Evolutionary conservation across 1,140 invertebrate genomes (phyloP).

Genomic region (Bombus turneri): DNA sequence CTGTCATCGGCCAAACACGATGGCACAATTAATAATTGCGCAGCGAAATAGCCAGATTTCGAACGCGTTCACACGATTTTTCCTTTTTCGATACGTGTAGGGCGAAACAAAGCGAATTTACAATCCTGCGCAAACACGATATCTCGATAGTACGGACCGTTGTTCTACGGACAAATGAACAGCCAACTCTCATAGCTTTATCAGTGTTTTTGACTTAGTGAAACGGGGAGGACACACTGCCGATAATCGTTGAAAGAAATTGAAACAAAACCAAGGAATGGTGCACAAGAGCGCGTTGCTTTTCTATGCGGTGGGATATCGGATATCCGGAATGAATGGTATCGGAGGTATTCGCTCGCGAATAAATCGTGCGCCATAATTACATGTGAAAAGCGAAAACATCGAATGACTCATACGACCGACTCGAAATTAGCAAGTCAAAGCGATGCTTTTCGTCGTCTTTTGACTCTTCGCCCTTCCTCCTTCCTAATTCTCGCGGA

Average conservation of each 20-base stretch:
- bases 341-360: not conserved
- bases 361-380: conserved; percentile 23
- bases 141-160: not conserved
- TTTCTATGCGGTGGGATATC: not conserved
- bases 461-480: conserved; percentile 7
- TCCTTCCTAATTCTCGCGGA: conserved; percentile 60
- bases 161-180: not conserved
- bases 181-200: not conserved
- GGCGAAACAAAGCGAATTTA: not conserved
- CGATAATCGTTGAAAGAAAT: not conserved
- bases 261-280: not conserved
- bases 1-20: conserved; percentile 10
- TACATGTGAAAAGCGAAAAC: conserved; percentile 22
- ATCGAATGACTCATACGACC: conserved; percentile 11
- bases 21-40: conserved; percentile 53
- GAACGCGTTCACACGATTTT: too few species aligned
- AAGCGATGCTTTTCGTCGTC: conserved; percentile 51
- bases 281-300: not conserved
- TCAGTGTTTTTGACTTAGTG: not conserved
- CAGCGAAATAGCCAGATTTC: not conserved
- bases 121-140: not conserved
- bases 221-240: not conserved
- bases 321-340: not conserved
- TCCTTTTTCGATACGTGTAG: not conserved
- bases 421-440: conserved; percentile 67